These are phyloP conservation scores for Epinephelus fuscoguttatus DNA, from an alignment of 2,113 vertebrate species.

Conservation along the genomic window DNA sequence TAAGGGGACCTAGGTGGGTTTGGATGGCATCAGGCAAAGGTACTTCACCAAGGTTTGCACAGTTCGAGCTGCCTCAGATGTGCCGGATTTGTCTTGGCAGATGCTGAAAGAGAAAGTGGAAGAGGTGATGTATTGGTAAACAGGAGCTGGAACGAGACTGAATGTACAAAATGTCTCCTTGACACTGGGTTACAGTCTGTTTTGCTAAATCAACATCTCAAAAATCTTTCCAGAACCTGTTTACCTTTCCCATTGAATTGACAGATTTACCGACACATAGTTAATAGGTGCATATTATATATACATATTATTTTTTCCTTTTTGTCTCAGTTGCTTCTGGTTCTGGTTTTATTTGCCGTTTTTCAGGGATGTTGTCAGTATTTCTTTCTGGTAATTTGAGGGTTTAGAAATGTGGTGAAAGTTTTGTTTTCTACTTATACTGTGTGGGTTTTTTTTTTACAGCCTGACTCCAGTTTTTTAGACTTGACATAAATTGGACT, in stretches of 20 bases:
- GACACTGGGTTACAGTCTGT: conserved; percentile 7
- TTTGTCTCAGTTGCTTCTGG: no score
- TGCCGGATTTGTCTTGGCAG: conserved; percentile 55
- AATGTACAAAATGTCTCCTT: conserved; percentile 40
- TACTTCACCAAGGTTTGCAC: conserved; percentile 15
- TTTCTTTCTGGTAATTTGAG: no score
- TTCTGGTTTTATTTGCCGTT: no score
- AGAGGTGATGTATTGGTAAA: conserved; percentile 44
- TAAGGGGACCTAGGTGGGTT: conserved; percentile 4
- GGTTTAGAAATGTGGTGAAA: no score
- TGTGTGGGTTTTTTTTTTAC: no score
- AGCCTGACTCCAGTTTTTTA: no score
- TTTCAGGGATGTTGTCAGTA: no score
- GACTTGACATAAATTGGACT: no score
- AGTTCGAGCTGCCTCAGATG: conserved; percentile 34
- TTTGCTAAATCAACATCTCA: conserved; percentile 24
- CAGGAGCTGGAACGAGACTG: conserved; percentile 31
- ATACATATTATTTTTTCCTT: no score
- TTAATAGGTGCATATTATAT: no score
- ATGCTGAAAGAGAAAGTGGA: conserved; percentile 46
- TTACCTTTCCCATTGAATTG: background rate
- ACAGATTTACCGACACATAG: no score
- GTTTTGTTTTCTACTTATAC: no score
- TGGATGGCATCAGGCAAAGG: conserved; percentile 35
- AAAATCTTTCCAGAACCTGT: conserved; percentile 3